These are phyloP conservation scores for Oryctes rhinoceros DNA, from an alignment of 1,140 invertebrate species.

Conservation along the genomic window DNA sequence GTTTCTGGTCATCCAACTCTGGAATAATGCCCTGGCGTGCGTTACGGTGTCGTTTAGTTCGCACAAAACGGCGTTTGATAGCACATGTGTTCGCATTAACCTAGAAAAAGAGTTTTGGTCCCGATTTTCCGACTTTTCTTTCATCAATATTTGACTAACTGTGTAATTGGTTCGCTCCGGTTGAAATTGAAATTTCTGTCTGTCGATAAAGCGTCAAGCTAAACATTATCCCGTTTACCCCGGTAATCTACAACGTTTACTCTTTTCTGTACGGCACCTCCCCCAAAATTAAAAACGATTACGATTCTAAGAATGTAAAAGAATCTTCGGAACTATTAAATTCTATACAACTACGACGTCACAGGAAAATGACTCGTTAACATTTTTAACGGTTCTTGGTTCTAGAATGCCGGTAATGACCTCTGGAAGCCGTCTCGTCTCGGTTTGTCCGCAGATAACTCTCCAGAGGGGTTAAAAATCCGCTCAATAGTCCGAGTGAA, in stretches of 20 bases:
- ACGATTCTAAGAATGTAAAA: neutral
- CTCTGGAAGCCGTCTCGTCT: neutral
- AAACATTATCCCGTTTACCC: too few species aligned
- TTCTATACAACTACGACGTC: neutral
- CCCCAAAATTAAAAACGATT: too few species aligned
- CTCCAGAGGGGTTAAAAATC: slow-evolving; percentile 3
- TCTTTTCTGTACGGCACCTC: too few species aligned
- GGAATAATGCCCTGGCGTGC: slow-evolving; percentile 70
- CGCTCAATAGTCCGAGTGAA: neutral
- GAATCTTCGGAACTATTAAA: neutral
- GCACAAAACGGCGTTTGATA: slow-evolving; percentile 67
- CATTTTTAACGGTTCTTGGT: neutral
- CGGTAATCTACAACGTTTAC: too few species aligned
- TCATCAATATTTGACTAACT: slow-evolving; percentile 17
- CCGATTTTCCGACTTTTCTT: neutral
- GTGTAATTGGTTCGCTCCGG: neutral
- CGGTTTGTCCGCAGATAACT: neutral
- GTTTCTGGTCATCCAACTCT: slow-evolving; percentile 71
- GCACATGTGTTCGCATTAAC: slow-evolving; percentile 55
- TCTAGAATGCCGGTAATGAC: slow-evolving; percentile 1
- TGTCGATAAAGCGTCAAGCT: neutral
- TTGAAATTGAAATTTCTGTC: neutral
- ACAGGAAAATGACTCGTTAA: neutral
- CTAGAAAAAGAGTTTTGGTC: slow-evolving; percentile 48
- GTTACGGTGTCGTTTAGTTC: slow-evolving; percentile 71